phyloP scores from a whole-genome alignment of 2,888 invertebrate species.

The Chloroclystis v-ata region DNA sequence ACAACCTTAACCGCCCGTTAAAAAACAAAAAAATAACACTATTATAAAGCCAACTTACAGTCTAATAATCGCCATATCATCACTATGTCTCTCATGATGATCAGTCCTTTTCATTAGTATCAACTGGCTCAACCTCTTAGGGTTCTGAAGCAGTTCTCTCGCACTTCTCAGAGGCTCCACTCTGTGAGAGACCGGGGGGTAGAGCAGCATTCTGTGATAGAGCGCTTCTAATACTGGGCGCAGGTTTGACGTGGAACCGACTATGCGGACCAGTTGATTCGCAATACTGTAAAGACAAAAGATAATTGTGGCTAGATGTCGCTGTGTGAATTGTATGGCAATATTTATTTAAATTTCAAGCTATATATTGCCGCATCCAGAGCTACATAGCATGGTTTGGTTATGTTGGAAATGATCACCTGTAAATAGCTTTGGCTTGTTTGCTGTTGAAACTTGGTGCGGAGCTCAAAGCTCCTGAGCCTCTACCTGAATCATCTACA shows the following conservation, averaged over 20 bases:
- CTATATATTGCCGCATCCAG: too few species aligned
- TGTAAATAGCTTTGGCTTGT: constrained; percentile 93
- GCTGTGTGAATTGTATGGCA: too few species aligned
- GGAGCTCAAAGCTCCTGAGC: constrained; percentile 83
- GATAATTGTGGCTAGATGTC: too few species aligned
- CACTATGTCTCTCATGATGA: constrained; percentile 75
- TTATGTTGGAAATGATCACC: too few species aligned
- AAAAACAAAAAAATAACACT: not conserved
- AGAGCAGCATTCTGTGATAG: constrained; percentile 93
- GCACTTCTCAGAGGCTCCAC: constrained; percentile 90
- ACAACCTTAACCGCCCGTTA: too few species aligned
- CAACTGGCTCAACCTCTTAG: constrained; percentile 86
- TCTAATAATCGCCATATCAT: constrained; percentile 90
- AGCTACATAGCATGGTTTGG: too few species aligned
- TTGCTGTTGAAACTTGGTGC: constrained; percentile 88
- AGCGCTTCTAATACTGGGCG: constrained; percentile 94
- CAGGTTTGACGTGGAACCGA: constrained; percentile 91
- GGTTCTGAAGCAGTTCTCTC: constrained; percentile 87
- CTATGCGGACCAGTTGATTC: constrained; percentile 90
- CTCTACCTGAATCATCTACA: constrained; percentile 80
- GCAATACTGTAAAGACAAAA: constrained; percentile 82
- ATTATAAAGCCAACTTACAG: constrained; percentile 75
- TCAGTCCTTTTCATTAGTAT: constrained; percentile 82
- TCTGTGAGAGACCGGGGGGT: constrained; percentile 91
- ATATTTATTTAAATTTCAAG: too few species aligned